These are phyloP conservation scores for Diphyllodes magnificus DNA, from an alignment of 2,113 vertebrate species.

Conservation along the genomic window DNA sequence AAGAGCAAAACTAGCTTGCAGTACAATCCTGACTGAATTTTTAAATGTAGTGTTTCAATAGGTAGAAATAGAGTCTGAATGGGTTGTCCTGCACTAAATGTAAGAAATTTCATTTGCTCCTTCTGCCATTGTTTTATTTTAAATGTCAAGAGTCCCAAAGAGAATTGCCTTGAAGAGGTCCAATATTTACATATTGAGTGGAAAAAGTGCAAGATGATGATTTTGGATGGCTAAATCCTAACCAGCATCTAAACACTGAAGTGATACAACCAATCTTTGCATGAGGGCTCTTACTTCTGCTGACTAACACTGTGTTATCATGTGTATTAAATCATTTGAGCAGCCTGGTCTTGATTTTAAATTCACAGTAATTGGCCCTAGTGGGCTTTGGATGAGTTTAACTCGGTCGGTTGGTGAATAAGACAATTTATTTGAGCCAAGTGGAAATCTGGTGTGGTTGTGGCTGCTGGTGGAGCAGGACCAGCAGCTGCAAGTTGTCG, in stretches of 20 bases:
- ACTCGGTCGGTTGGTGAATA: not conserved
- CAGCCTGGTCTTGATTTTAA: not conserved
- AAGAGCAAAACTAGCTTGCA: not conserved
- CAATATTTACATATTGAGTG: not conserved
- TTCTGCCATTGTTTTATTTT: not conserved
- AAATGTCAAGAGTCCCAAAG: not conserved
- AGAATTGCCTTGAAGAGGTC: not conserved
- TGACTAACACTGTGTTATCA: fast-evolving
- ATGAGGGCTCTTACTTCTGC: not conserved
- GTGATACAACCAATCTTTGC: not conserved
- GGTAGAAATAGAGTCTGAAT: not conserved
- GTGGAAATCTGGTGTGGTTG: not conserved
- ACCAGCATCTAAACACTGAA: not conserved
- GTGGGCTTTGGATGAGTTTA: not conserved
- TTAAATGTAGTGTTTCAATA: not conserved
- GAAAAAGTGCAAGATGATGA: not conserved
- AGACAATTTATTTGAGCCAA: not conserved
- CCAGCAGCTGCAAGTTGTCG: not conserved
- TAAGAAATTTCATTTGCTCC: not conserved
- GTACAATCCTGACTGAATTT: not conserved
- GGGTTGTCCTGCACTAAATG: not conserved
- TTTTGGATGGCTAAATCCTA: not conserved
- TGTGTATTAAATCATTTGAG: not conserved
- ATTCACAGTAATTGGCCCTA: not conserved
- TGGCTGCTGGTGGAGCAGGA: not conserved